phyloP scores from a whole-genome alignment of 1,140 invertebrate species.

The Leptopilina clavipes region DNA sequence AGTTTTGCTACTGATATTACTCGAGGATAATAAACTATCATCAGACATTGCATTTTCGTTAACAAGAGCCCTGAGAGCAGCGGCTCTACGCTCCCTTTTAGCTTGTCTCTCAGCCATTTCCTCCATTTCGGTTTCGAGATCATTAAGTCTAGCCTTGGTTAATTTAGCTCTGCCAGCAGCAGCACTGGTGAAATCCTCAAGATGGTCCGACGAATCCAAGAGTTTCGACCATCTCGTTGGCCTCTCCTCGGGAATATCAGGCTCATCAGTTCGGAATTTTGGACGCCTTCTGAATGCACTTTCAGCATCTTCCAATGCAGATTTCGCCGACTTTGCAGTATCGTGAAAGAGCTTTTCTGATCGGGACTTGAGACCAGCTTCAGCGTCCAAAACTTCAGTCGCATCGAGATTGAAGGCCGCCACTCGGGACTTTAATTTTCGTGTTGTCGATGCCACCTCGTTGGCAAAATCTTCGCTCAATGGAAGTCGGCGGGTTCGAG shows the following conservation, averaged over 20 bases:
- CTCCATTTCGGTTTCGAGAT: slow-evolving; percentile 74
- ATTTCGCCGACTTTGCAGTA: slow-evolving; percentile 39
- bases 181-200: slow-evolving; percentile 46
- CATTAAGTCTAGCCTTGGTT: slow-evolving; percentile 70
- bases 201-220: slow-evolving; percentile 53
- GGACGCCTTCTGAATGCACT: slow-evolving; percentile 62
- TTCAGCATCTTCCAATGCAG: slow-evolving; percentile 61
- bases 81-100: slow-evolving; percentile 69
- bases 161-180: slow-evolving; percentile 69
- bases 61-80: slow-evolving; percentile 69
- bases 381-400: slow-evolving; percentile 14
- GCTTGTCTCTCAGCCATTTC: slow-evolving; percentile 72
- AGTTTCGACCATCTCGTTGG: slow-evolving; percentile 69
- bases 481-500: slow-evolving; percentile 50
- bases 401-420: slow-evolving; percentile 41
- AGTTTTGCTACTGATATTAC: slow-evolving; percentile 53
- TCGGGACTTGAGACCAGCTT: slow-evolving; percentile 9
- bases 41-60: slow-evolving; percentile 62
- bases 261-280: slow-evolving; percentile 71
- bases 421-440: slow-evolving; percentile 62
- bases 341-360: slow-evolving; percentile 6
- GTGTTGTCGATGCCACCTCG: slow-evolving; percentile 63
- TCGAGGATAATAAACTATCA: slow-evolving; percentile 45
- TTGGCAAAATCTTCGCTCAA: slow-evolving; percentile 66
- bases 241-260: slow-evolving; percentile 73